phyloP scores from a whole-genome alignment of 2,888 invertebrate genomes.

The Subacronicta megacephala region DNA sequence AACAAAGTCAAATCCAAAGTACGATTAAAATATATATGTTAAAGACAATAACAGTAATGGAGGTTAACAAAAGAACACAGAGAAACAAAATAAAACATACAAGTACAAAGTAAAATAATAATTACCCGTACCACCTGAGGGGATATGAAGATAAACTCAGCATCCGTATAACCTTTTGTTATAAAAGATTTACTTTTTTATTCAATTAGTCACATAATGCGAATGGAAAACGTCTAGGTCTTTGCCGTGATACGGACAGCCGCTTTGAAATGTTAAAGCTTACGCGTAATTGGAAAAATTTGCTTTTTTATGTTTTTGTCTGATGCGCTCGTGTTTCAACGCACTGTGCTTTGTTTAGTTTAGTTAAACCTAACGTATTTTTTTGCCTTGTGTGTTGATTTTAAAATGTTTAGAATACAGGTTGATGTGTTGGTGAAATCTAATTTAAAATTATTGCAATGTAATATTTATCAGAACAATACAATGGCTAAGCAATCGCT shows the following conservation, averaged over 20 bases:
- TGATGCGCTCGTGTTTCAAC: slow-evolving; percentile 34
- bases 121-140: slow-evolving; percentile 76
- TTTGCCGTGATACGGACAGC: slow-evolving; percentile 65
- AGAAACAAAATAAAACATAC: slow-evolving; percentile 68
- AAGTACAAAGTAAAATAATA: slow-evolving; percentile 82
- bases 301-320: slow-evolving; percentile 51
- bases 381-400: slow-evolving; percentile 7
- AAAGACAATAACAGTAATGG: slow-evolving; percentile 74
- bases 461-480: too few species aligned
- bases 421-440: too few species aligned
- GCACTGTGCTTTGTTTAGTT: slow-evolving; percentile 37
- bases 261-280: slow-evolving; percentile 73
- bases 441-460: too few species aligned
- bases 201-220: slow-evolving; percentile 78
- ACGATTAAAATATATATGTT: slow-evolving; percentile 74
- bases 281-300: slow-evolving; percentile 59
- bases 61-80: slow-evolving; percentile 75
- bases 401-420: background rate
- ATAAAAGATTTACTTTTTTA: slow-evolving; percentile 73
- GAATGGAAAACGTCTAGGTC: slow-evolving; percentile 65
- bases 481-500: too few species aligned
- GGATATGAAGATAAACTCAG: slow-evolving; percentile 67
- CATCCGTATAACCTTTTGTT: slow-evolving; percentile 69
- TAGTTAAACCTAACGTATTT: slow-evolving; percentile 18
- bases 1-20: slow-evolving; percentile 56